Percentiles rank a stretch among this genome's conserved stretches.
Evolutionary conservation across 1,140 invertebrate genomes (phyloP).

Genomic region (Agraylea sexmaculata): DNA sequence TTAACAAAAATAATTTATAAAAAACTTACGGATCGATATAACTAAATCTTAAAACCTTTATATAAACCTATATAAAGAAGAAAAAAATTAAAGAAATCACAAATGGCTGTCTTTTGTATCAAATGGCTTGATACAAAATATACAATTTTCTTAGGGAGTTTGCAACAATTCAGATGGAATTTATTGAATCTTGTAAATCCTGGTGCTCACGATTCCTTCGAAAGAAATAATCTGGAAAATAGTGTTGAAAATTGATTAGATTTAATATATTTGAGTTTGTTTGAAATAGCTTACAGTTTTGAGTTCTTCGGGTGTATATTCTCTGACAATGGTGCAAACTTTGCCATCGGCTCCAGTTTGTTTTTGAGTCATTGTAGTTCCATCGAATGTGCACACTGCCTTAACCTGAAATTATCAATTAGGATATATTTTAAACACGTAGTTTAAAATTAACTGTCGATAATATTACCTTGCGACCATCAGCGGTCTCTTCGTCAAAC

Average conservation of each 20-base stretch:
- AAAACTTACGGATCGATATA: too few relatives aligned
- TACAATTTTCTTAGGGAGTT: too few relatives aligned
- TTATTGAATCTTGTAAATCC: conserved; percentile 55
- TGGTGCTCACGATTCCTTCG: conserved; percentile 57
- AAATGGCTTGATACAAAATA: too few relatives aligned
- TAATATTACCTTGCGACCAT: conserved; percentile 58
- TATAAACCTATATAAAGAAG: too few relatives aligned
- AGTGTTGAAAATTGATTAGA: conserved; percentile 5
- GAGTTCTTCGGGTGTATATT: conserved; percentile 56
- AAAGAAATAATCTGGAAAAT: conserved; percentile 54
- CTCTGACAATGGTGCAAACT: conserved; percentile 47
- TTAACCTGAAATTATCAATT: conserved; percentile 46
- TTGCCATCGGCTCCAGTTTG: conserved; percentile 50
- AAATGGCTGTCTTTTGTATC: too few relatives aligned
- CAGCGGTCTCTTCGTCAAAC: conserved; percentile 71
- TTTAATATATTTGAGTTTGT: background rate
- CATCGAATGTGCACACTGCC: conserved; percentile 49
- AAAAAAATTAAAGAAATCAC: too few relatives aligned
- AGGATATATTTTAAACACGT: background rate
- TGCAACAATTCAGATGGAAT: too few relatives aligned
- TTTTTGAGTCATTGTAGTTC: conserved; percentile 55
- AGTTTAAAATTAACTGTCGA: background rate
- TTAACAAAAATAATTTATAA: too few relatives aligned
- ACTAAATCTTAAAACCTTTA: too few relatives aligned
- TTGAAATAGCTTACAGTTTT: conserved; percentile 44